Evolutionary conservation across 1,140 invertebrate genomes (phyloP), one percentile per base, ranked within the genome.

Genomic region (Polypedilum pembai): DNA sequence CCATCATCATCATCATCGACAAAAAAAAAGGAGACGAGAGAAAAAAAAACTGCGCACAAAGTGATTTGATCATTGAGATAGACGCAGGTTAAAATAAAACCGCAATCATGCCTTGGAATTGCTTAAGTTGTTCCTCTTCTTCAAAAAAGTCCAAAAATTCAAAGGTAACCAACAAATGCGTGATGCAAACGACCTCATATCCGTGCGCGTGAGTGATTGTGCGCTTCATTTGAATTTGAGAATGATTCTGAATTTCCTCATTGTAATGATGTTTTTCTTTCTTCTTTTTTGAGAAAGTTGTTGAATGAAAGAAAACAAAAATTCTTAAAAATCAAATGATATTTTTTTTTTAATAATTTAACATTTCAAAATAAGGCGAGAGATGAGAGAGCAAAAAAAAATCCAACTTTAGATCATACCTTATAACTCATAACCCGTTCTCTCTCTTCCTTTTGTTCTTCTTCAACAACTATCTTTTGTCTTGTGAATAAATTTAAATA

Each of bases 41-140:
- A 8, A 69, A 18, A 69, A 69, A 4, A 8, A 69, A 20, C 12
- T n/a, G 45, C 45, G 45, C 12, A 56, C n/a, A 56, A 56, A 56
- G n/a, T n/a, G 45, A 56, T 56, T 56, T 12, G 12, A 45, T 8
- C 12, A 56, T 12, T 15, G 45, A 56, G n/a, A n/a, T 56, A 56
- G 12, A n/a, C 8, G 45, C 12, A 56, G 45, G 24, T 33, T 33
- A 33, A 56, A 56, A n/a, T 3, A 56, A 56, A 56, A 56, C 45
- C 45, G n/a, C 45, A 56, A 56, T 12, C n/a, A 69, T 69, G 65
- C 65, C 65, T 69, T 69, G 65, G 65, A 69, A 21, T 69, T 69
- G 65, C 65, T 69, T 69, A 10, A 18, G 65, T 21, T 33, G 24
- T 33, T 33, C 24, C 1, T 33, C 24, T 33, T 69, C 65, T 18